Conservation (phyloP, 1,140 invertebrate species). For the Rhynchophorus ferrugineus region DNA sequence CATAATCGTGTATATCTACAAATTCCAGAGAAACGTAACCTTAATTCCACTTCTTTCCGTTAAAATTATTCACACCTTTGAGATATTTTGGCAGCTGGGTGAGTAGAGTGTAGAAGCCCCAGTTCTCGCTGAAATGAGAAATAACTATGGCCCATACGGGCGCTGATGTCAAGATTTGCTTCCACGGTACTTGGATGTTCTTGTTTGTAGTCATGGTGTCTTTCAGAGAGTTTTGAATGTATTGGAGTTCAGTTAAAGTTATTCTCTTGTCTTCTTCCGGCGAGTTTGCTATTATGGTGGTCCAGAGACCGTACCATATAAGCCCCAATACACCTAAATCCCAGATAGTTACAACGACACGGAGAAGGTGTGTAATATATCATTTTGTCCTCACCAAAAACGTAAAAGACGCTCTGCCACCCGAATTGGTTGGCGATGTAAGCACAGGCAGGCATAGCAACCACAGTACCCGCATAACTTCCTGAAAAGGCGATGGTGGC, state of each 20-base stretch:
- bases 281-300: constrained; percentile 62
- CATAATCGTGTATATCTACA: constrained; percentile 61
- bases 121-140: constrained; percentile 90
- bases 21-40: background rate
- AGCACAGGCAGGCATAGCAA: constrained; percentile 71
- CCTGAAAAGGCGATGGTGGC: constrained; percentile 78
- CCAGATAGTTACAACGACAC: background rate
- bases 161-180: constrained; percentile 66
- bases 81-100: constrained; percentile 87
- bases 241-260: constrained; percentile 64
- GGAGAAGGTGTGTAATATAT: background rate
- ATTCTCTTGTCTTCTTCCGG: constrained; percentile 72
- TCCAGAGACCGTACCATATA: constrained; percentile 65
- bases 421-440: constrained; percentile 63
- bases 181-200: constrained; percentile 66
- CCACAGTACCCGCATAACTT: constrained; percentile 73
- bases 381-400: constrained; percentile 56
- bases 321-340: constrained; percentile 44
- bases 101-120: constrained; percentile 89
- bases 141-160: constrained; percentile 85
- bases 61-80: constrained; percentile 39
- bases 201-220: constrained; percentile 28
- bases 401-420: constrained; percentile 84
- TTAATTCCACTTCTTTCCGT: background rate
- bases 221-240: constrained; percentile 54